phyloP scores from a whole-genome alignment of 2,113 vertebrate genomes.

The Melanotaenia duboulayi region DNA sequence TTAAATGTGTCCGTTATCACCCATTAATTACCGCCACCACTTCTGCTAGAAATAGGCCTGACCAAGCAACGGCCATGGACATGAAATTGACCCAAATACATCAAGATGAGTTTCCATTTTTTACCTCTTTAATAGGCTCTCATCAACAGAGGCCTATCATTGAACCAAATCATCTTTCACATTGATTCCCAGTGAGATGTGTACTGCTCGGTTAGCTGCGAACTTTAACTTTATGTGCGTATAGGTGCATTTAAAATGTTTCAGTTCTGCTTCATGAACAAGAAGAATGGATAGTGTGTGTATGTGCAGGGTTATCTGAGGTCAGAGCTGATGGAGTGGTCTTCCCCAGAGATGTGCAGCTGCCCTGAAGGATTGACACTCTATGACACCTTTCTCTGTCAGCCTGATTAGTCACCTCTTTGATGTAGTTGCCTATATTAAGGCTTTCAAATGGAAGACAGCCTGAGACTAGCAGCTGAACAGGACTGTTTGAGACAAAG shows the following conservation, averaged over 20 bases:
- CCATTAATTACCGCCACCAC: conserved; percentile 76
- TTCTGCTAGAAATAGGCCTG: conserved; percentile 74
- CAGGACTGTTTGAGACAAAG: conserved; percentile 52
- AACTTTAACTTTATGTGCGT: not conserved
- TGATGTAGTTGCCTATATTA: conserved; percentile 69
- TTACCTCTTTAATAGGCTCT: conserved; percentile 60
- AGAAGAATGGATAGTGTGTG: conserved; percentile 14
- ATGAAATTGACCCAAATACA: conserved; percentile 82
- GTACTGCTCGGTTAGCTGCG: conserved; percentile 19
- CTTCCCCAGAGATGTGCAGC: conserved; percentile 53
- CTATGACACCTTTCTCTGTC: conserved; percentile 65
- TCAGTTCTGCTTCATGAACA: too few species aligned
- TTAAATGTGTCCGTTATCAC: conserved; percentile 75
- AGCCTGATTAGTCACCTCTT: conserved; percentile 75
- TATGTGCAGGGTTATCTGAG: conserved; percentile 40
- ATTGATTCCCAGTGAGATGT: conserved; percentile 55
- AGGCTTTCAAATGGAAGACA: conserved; percentile 51
- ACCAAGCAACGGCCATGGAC: conserved; percentile 59
- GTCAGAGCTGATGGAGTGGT: conserved; percentile 61
- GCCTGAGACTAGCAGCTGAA: conserved; percentile 45
- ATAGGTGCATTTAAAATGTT: not conserved
- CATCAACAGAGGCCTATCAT: conserved; percentile 62
- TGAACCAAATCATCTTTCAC: conserved; percentile 53
- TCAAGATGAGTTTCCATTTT: conserved; percentile 78
- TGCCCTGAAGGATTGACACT: conserved; percentile 71